phyloP scores from a whole-genome alignment of 1,140 invertebrate species.

The Listronotus oregonensis region DNA sequence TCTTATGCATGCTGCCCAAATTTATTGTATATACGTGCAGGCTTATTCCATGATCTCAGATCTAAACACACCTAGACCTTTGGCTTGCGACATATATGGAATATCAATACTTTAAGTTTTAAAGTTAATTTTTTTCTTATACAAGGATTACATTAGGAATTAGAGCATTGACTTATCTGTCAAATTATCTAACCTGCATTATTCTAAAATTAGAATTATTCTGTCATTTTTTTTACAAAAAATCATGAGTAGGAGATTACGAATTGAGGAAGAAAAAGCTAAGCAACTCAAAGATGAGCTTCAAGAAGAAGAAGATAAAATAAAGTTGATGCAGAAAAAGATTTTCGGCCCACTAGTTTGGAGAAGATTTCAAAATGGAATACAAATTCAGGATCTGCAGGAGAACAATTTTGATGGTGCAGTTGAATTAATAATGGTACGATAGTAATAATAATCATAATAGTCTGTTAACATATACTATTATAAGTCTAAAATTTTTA shows the following conservation, averaged over 20 bases:
- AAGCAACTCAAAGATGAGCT: slow-evolving; percentile 43
- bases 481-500: too few relatives aligned
- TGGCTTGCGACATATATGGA: too few relatives aligned
- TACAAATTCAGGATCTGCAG: slow-evolving; percentile 64
- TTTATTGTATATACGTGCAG: too few relatives aligned
- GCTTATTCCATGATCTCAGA: too few relatives aligned
- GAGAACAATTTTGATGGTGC: slow-evolving; percentile 62
- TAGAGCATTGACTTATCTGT: too few relatives aligned
- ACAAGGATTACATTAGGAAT: too few relatives aligned
- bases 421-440: slow-evolving; percentile 60
- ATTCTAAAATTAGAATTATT: too few relatives aligned
- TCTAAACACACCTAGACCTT: too few relatives aligned
- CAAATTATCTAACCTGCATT: too few relatives aligned
- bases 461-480: neutral
- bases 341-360: slow-evolving; percentile 65
- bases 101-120: too few relatives aligned
- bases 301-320: slow-evolving; percentile 48
- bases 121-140: too few relatives aligned
- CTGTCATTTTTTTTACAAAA: neutral
- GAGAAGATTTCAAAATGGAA: slow-evolving; percentile 58
- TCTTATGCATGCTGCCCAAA: too few relatives aligned
- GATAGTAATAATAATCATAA: neutral
- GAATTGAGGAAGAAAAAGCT: slow-evolving; percentile 44
- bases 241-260: slow-evolving; percentile 48
- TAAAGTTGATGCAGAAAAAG: slow-evolving; percentile 44